Base-by-base conservation (phyloP, 2,888 invertebrate genomes). In the Lamproptera curius region DNA sequence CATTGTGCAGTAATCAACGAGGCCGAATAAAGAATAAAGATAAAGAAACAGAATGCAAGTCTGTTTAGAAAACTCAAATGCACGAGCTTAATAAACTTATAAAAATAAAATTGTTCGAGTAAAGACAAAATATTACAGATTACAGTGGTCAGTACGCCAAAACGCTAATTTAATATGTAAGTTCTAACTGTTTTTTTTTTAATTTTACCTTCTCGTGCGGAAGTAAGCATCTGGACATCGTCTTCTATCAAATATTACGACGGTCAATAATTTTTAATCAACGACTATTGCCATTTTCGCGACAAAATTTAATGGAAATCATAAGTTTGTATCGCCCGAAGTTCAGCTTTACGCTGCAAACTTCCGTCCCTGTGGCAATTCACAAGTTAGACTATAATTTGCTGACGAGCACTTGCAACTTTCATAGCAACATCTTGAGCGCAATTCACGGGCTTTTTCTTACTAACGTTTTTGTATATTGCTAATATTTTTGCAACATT, bases 371-470 rank as follows among this genome's bases (percentile, higher is more conserved):
- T 61, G 58, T 64, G 67, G 66, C 63, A 61, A 62, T 68, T 68
- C 65, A 66, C 63, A 66, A 73, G 70, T 70, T 74, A 64, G 65
- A 67, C 69, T 71, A 71, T 80, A 80, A 81, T 80, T 80, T 77
- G 75, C 75, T 77, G 78, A 78, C 73, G 74, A 75, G 74, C 69
- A 76, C 76, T 78, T 72, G 65, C 64, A 58, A 76, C 68, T 78
- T 63, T 53, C 44, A 36, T 44, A 50, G 58, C 58, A 64, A 50
- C 44, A 50, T 50, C 67, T 70, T 65, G 62, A 59, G 59, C 63
- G 54, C 61, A 56, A 58, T 63, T 62, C 60, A 51, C n/a, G 49
- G 37, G 46, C 49, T 46, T 54, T 53, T 54, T 55, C 53, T 46
- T 49, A 38, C 37, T 47, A 48, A 6, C 20, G 9, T 50, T 50